Evolutionary conservation across 1,140 invertebrate genomes (phyloP).

Genomic region (Trypoxylus dichotomus): DNA sequence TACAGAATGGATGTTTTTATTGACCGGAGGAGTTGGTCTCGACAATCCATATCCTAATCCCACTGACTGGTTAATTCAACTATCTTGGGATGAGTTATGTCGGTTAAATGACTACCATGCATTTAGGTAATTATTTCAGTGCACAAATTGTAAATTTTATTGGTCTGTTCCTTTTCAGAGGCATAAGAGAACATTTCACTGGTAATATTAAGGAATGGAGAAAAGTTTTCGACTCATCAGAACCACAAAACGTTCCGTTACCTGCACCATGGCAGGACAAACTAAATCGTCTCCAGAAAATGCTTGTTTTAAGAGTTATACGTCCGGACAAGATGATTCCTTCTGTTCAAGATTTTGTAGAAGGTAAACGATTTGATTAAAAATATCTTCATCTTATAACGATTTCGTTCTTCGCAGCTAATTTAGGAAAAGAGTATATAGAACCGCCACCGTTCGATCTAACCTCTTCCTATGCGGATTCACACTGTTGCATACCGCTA

Average conservation of each 20-base stretch:
- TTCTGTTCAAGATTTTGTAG: constrained; percentile 73
- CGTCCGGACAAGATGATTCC: constrained; percentile 88
- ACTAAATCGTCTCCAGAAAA: constrained; percentile 71
- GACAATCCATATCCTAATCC: constrained; percentile 78
- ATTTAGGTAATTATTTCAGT: constrained; percentile 58
- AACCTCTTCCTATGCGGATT: constrained; percentile 79
- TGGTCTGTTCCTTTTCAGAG: constrained; percentile 56
- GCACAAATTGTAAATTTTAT: neutral
- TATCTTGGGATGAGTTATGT: constrained; percentile 86
- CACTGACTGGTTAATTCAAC: constrained; percentile 69
- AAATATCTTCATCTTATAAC: neutral
- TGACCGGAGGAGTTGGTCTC: constrained; percentile 83
- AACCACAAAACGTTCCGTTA: constrained; percentile 68
- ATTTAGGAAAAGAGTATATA: constrained; percentile 79
- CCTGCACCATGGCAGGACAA: constrained; percentile 70
- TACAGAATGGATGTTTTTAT: constrained; percentile 82
- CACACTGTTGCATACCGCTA: constrained; percentile 80
- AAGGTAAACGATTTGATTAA: constrained; percentile 58
- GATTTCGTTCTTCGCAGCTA: constrained; percentile 50
- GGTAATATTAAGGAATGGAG: constrained; percentile 70
- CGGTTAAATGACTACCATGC: constrained; percentile 62
- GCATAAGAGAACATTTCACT: constrained; percentile 64
- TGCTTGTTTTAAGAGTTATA: constrained; percentile 80
- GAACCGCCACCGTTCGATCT: constrained; percentile 90
- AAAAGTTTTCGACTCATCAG: constrained; percentile 67